Conservation (phyloP, 2,797 vertebrate species). For the Danio choprae region DNA sequence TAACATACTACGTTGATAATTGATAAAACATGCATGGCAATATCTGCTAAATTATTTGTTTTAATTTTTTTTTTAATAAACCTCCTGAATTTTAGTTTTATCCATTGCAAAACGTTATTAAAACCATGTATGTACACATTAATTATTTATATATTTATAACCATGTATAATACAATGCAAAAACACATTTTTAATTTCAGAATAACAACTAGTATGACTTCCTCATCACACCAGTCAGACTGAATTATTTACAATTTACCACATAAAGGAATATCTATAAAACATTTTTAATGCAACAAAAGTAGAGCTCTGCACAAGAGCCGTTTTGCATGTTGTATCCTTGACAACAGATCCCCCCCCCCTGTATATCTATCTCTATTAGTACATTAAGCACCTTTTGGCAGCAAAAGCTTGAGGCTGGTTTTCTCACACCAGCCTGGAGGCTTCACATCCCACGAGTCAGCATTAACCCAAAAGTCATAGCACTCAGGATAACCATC, state of each 20-base stretch:
- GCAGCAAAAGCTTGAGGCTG: slow-evolving; percentile 81
- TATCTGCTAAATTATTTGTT: too few relatives aligned
- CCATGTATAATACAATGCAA: not conserved
- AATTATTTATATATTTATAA: not conserved
- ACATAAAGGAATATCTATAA: not conserved
- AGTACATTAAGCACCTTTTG: slow-evolving; percentile 75
- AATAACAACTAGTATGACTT: not conserved
- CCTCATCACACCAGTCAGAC: not conserved
- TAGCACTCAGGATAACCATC: slow-evolving; percentile 85
- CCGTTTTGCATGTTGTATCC: not conserved
- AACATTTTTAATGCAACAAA: not conserved
- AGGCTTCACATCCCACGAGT: slow-evolving; percentile 84
- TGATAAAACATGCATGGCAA: too few relatives aligned
- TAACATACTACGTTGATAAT: too few relatives aligned
- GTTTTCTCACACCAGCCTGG: slow-evolving; percentile 86
- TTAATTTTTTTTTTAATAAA: too few relatives aligned
- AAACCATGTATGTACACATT: not conserved
- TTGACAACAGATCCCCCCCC: not conserved
- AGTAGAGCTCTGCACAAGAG: not conserved
- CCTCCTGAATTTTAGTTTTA: too few relatives aligned
- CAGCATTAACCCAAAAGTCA: slow-evolving; percentile 86
- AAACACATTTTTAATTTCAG: not conserved
- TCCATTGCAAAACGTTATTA: too few relatives aligned
- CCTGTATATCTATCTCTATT: slow-evolving; percentile 1
- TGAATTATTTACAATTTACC: not conserved